Evolutionary conservation across 2,797 vertebrate genomes (phyloP), one percentile per base, ranked within the genome.

Genomic region (Pseudopleuronectes americanus): DNA sequence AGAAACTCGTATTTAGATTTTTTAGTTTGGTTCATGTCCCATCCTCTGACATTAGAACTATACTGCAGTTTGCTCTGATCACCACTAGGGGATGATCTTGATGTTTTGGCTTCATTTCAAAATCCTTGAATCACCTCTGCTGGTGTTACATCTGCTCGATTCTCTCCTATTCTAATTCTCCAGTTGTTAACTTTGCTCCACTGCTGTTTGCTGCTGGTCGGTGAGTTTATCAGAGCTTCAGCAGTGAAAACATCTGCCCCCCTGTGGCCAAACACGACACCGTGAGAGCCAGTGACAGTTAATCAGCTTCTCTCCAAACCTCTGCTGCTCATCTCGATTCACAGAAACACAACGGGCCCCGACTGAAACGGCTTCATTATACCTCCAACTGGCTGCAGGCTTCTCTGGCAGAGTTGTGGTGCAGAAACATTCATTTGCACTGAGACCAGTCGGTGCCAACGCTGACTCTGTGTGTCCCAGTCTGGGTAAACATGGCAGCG

Each of bases 401-500:
- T 61, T 60, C 56, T n/a, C 61, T 71, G 67, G 74, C 72, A 64
- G 60, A 64, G 48, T 61, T 77, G 53, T 73, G 55, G 67, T 81
- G 67, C 63, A 55, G 71, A 71, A 79, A 71, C 78, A 41, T 67
- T 67, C 36, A 68, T 69, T 77, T 82, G 60, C 69, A 38, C 57
- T 7, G 24, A 71, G 66, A 64, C 17, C 45, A 33, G 33, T 61
- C 54, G 61, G 57, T 74, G 73, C 80, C 77, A 84, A 77, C 79
- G 73, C 58, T 71, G 74, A 77, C 71, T 26, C 6, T 53, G 51
- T 53, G 10, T 51, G 31, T 76, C 64, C 69, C 68, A 58, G 51
- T 61, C 67, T 74, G 85, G 57, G 76, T 65, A 78, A 79, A 85
- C 86, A 71, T 64, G 66, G 68, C 74, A 59, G 70, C 76, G 36